Conservation (phyloP, 2,888 invertebrate genomes). For the Volucella inanis region DNA sequence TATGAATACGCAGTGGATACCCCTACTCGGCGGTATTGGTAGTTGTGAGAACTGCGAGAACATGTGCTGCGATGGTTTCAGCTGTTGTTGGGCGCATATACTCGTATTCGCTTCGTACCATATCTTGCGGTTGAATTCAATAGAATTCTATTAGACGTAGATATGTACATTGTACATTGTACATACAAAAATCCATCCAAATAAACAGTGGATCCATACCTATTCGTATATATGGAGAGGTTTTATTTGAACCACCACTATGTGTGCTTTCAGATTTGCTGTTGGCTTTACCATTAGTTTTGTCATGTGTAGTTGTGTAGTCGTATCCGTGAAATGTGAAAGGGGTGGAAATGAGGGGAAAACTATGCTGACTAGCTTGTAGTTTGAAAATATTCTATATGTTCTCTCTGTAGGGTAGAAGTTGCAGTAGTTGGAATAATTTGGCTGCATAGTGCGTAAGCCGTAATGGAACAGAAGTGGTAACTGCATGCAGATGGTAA, state of each 20-base stretch:
- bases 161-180: background rate
- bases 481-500: background rate
- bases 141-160: constrained; percentile 47
- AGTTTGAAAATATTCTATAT: constrained; percentile 35
- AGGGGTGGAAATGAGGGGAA: constrained; percentile 42
- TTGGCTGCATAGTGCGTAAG: constrained; percentile 40
- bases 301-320: constrained; percentile 7
- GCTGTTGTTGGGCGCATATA: constrained; percentile 51
- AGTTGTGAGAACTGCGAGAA: constrained; percentile 25
- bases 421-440: constrained; percentile 41
- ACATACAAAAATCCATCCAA: no score
- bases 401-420: constrained; percentile 58
- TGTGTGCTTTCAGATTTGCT: background rate
- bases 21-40: constrained; percentile 44
- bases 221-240: background rate
- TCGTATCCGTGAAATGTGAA: constrained; percentile 8
- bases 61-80: constrained; percentile 57
- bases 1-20: constrained; percentile 46
- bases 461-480: background rate
- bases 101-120: background rate
- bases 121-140: constrained; percentile 42
- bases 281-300: background rate
- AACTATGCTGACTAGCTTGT: constrained; percentile 29
- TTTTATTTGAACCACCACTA: constrained; percentile 10
- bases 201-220: background rate